A percentile compares a stretch with the other conserved stretches of the same genome.
Evolutionary conservation across 2,888 invertebrate genomes (phyloP).

Genomic region (Chrysolina oricalcia): DNA sequence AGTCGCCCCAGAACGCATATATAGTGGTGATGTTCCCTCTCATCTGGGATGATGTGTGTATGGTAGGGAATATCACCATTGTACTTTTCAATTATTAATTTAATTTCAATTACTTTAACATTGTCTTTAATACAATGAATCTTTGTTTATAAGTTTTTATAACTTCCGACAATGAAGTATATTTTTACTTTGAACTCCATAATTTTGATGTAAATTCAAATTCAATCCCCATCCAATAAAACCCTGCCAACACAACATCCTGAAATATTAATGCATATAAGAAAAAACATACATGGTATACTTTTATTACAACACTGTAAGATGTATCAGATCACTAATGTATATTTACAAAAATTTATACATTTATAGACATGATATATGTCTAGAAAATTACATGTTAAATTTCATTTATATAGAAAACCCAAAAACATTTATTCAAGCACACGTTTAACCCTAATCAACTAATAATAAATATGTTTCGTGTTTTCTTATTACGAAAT

Average conservation of each 20-base stretch:
- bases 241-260: neutral
- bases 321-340: conserved; percentile 57
- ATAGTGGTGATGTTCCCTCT: too few species aligned
- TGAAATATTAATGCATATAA: neutral
- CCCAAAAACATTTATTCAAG: conserved; percentile 57
- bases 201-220: too few species aligned
- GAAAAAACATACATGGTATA: conserved; percentile 12
- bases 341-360: conserved; percentile 63
- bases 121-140: too few species aligned
- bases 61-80: too few species aligned
- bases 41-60: too few species aligned
- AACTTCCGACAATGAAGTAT: too few species aligned
- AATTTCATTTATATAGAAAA: conserved; percentile 40
- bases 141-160: too few species aligned
- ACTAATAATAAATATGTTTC: conserved; percentile 51
- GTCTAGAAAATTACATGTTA: conserved; percentile 50
- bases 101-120: too few species aligned
- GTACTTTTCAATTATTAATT: too few species aligned
- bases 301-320: conserved; percentile 61
- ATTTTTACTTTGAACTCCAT: too few species aligned
- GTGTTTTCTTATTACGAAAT: conserved; percentile 24
- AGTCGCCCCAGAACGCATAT: too few species aligned
- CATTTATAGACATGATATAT: conserved; percentile 60
- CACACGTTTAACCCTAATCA: conserved; percentile 56
- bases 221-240: too few species aligned